Base-by-base conservation (phyloP, 2,888 invertebrate species). In the Dioctria linearis region DNA sequence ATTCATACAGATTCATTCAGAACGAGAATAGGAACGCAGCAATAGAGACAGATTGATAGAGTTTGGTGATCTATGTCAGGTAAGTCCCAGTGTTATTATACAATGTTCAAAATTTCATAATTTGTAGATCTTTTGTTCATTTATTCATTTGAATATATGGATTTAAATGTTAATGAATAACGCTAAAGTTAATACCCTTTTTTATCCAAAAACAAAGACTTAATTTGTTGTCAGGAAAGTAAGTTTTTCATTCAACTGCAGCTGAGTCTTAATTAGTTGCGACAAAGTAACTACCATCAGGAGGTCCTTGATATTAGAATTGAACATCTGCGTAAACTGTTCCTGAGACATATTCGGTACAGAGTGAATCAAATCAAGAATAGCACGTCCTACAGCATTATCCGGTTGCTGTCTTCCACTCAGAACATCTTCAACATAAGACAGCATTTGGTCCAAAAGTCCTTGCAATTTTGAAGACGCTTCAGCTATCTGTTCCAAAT, bases 271-370 rank as follows among this genome's bases (percentile, higher is more conserved):
- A 86, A 98, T 96, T 82, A 99, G 91, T 87, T 98, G 98, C 11
- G 98, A 96, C 82, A 99, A 91, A 65, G 98, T 98, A 85, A 98
- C 94, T 61, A 97, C 97, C 99, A 99, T 99, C 85, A 99, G 91
- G 85, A 99, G 92, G 91, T 99, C 99, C 90, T 99, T 98, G 88
- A 98, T 95, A 86, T 97, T 96, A 84, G 97, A 95, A 87, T 98
- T 98, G 88, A 99, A 95, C 94, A 98, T 96, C 85, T 95, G 94
- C 57, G 97, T 96, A 89, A 98, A 97, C 87, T 97, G 95, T 86
- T 97, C 96, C 79, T 93, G 92, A 40, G 93, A 93, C 92, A 99
- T 96, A 87, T 95, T 95, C 66, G 98, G 98, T 83, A 98, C 96
- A 13, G 95, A 94, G 89, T 96, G 94, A 59, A 98, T 95, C 88